Base-by-base conservation (phyloP, 2,888 invertebrate species). In the Tenthredo amoena region DNA sequence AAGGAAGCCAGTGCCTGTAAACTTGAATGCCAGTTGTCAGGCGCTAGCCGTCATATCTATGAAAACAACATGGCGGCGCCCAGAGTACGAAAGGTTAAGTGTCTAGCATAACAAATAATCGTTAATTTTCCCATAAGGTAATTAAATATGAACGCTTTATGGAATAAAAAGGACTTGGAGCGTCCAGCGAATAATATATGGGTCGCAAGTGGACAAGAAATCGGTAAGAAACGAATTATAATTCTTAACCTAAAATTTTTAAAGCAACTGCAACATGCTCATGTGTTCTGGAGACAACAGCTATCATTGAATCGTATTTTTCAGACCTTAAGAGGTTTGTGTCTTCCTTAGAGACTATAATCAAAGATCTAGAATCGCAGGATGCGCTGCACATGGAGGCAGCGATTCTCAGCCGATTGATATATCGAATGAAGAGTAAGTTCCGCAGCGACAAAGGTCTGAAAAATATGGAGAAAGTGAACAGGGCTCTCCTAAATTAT, bases 401-500 rank as follows among this genome's bases (percentile, higher is more conserved):
- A 87, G 95, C 95, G 2, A 88, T 95, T 86, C 91, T 95, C 1
- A 95, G 95, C 74, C 94, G 95, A 88, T 93, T 95, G 88, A 90
- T 95, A 40, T 96, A 96, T 88, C 95, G 95, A 88, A 95, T 94
- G 92, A 95, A 95, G 87, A 94, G 94, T 86, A 95, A 95, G 90
- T 95, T 95, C 88, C 93, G 95, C 21, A 94, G 93, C 87, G 95
- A 95, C 87, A 95, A 95, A 86, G 95, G 95, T 0, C 94, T 95
- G 72, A 94, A 94, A 87, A 93, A 94, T 87, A 94, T 95, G 87
- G 95, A 94, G 87, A 95, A 95, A 92, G 93, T 95, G 0, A 95
- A 95, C 86, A 93, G 94, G 86, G 94, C 95, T 2, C 88, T 96
- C 37, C 92, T 94, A 7, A 95, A 94, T 89, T 95, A 95, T 90